Evolutionary conservation across 2,888 invertebrate genomes (phyloP).

Genomic region (Epirrhoe alternata): DNA sequence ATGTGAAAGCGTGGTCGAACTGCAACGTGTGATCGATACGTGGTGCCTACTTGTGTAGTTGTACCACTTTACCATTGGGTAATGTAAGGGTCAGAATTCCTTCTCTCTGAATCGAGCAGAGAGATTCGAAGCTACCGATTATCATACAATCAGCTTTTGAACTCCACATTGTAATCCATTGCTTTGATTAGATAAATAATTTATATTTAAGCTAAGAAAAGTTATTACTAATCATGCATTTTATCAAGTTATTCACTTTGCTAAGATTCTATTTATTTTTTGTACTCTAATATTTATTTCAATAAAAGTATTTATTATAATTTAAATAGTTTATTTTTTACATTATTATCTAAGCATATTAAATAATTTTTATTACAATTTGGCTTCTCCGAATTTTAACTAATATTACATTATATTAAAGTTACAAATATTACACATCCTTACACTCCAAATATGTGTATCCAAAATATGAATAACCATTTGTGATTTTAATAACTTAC

Average conservation of each 20-base stretch:
- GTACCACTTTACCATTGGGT: slow-evolving; percentile 52
- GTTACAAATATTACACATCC: slow-evolving; percentile 5
- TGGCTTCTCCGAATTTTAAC: slow-evolving; percentile 2
- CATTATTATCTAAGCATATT: slow-evolving; percentile 16
- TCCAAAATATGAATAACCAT: slow-evolving; percentile 10
- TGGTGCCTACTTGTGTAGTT: slow-evolving; percentile 41
- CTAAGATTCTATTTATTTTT: slow-evolving; percentile 75
- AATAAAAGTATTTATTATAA: slow-evolving; percentile 46
- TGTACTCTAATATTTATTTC: slow-evolving; percentile 70
- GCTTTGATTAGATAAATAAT: slow-evolving; percentile 45
- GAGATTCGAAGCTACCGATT: slow-evolving; percentile 75
- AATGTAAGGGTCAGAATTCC: slow-evolving; percentile 68
- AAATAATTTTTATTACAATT: slow-evolving; percentile 25
- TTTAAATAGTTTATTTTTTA: slow-evolving; percentile 37
- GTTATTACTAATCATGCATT: slow-evolving; percentile 31
- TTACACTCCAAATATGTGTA: slow-evolving; percentile 16
- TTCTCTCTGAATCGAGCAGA: slow-evolving; percentile 81
- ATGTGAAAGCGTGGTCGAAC: slow-evolving; percentile 46
- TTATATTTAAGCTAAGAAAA: slow-evolving; percentile 47
- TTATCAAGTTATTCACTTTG: slow-evolving; percentile 46
- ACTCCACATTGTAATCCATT: slow-evolving; percentile 34
- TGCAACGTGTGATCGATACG: slow-evolving; percentile 27
- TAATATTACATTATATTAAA: slow-evolving; percentile 9
- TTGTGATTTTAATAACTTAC: slow-evolving; percentile 4
- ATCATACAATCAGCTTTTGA: slow-evolving; percentile 30